Evolutionary conservation across 2,888 invertebrate species (phyloP).

Genomic region (Cryptocephalus moraei): DNA sequence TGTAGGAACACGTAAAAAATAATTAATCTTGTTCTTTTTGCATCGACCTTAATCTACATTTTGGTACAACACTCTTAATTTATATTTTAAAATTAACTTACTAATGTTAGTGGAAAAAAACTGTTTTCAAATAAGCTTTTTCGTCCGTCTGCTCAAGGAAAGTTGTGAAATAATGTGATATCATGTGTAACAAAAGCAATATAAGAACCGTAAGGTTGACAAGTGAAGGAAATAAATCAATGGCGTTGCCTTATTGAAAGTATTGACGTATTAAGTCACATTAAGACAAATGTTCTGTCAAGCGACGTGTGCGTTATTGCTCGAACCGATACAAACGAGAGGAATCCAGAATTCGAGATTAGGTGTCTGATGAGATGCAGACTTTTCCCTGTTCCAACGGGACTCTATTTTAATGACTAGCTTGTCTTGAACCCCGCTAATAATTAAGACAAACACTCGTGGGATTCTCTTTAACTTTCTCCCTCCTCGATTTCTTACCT

Average conservation of each 20-base stretch:
- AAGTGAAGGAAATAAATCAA: conserved; percentile 24
- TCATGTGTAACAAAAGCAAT: conserved; percentile 12
- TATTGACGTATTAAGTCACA: conserved; percentile 27
- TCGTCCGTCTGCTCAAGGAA: conserved; percentile 1
- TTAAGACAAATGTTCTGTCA: conserved; percentile 39
- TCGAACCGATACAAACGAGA: conserved; percentile 20
- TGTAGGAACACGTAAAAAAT: no score
- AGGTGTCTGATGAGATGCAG: conserved; percentile 37
- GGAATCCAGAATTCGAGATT: conserved; percentile 31
- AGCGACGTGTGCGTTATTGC: conserved; percentile 13
- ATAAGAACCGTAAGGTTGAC: conserved; percentile 15
- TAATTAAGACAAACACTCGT: conserved; percentile 42
- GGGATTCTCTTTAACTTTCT: conserved; percentile 24
- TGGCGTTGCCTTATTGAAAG: conserved; percentile 26
- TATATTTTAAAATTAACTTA: no score
- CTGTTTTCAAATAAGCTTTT: no score
- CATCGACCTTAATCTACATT: no score
- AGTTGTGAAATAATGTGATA: conserved; percentile 12
- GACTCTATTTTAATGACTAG: conserved; percentile 38
- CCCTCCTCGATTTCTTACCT: conserved; percentile 15
- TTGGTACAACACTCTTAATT: no score
- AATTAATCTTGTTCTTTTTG: no score
- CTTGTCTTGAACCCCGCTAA: conserved; percentile 37
- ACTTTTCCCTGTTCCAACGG: conserved; percentile 30
- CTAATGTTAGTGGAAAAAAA: no score